phyloP scores from a whole-genome alignment of 2,797 vertebrate genomes.

The Coregonus suidteri region DNA sequence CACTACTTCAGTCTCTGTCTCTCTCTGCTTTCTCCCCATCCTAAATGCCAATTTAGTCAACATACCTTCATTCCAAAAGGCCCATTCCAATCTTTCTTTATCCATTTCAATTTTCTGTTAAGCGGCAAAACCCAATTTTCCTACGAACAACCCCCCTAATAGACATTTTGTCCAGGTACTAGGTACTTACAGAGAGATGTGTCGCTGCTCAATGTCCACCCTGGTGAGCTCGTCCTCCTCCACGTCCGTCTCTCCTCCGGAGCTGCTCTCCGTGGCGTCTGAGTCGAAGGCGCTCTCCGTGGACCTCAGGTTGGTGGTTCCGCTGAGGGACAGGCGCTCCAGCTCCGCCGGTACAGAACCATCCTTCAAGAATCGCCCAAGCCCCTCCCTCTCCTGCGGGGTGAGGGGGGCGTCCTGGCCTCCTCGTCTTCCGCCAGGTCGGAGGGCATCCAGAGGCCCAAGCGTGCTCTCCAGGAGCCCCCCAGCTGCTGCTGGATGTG shows the following conservation, averaged over 20 bases:
- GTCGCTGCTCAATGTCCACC: conserved; percentile 87
- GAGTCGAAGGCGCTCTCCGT: conserved; percentile 94
- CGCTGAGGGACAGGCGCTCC: conserved; percentile 89
- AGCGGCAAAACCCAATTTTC: too few species aligned
- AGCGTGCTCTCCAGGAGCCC: conserved; percentile 85
- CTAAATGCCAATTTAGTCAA: background rate
- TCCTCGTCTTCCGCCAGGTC: conserved; percentile 74
- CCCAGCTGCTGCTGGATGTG: conserved; percentile 95
- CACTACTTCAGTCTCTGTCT: background rate
- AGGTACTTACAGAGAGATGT: conserved; percentile 91
- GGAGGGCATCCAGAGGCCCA: conserved; percentile 78
- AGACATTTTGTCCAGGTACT: background rate
- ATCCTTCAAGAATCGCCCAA: conserved; percentile 86
- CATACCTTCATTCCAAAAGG: background rate
- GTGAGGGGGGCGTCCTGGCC: conserved; percentile 74
- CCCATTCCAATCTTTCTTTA: background rate
- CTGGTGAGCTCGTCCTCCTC: conserved; percentile 92
- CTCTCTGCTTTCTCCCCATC: background rate
- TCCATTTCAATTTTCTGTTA: too few species aligned
- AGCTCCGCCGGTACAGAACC: conserved; percentile 87
- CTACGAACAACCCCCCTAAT: too few species aligned
- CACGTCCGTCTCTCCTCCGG: conserved; percentile 93
- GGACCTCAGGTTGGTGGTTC: conserved; percentile 86
- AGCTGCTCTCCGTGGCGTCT: conserved; percentile 96
- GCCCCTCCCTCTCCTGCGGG: conserved; percentile 82